These are phyloP conservation scores for Betta splendens DNA, from an alignment of 2,797 vertebrate species.

Conservation along the genomic window DNA sequence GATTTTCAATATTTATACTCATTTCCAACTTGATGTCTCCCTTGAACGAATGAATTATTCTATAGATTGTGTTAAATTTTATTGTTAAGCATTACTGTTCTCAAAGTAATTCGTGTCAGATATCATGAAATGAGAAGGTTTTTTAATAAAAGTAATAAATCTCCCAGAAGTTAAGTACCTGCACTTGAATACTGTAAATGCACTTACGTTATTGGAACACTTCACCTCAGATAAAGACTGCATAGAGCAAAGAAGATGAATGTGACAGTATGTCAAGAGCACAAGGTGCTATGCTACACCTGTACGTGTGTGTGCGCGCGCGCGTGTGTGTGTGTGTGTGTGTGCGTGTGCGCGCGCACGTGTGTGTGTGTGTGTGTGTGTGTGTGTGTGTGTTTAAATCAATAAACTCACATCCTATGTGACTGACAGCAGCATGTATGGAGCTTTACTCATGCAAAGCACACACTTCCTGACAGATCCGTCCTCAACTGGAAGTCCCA, in stretches of 20 bases:
- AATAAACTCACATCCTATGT: neutral
- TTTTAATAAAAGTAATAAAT: neutral
- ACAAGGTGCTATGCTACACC: neutral
- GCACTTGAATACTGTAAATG: constrained; percentile 3
- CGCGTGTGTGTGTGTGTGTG: constrained; percentile 1
- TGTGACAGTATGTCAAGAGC: constrained; percentile 22
- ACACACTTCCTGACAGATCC: constrained; percentile 30
- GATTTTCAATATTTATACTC: too few relatives aligned
- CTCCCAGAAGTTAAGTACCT: neutral
- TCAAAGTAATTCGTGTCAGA: neutral
- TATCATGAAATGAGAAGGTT: neutral
- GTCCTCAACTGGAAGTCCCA: constrained; percentile 18
- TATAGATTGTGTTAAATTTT: too few relatives aligned
- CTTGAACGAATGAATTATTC: too few relatives aligned
- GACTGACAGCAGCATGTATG: constrained; percentile 14
- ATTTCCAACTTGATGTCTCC: too few relatives aligned
- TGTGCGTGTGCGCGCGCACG: constrained; percentile 1
- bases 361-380: constrained; percentile 1
- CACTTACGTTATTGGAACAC: neutral
- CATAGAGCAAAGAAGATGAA: constrained; percentile 21
- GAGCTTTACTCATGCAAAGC: constrained; percentile 24
- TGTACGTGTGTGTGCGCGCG: too few relatives aligned
- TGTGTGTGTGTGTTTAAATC: neutral
- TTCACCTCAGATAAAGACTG: constrained; percentile 9
- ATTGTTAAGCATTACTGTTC: neutral